phyloP scores from a whole-genome alignment of 2,888 invertebrate species.

The Sialis lutaria region DNA sequence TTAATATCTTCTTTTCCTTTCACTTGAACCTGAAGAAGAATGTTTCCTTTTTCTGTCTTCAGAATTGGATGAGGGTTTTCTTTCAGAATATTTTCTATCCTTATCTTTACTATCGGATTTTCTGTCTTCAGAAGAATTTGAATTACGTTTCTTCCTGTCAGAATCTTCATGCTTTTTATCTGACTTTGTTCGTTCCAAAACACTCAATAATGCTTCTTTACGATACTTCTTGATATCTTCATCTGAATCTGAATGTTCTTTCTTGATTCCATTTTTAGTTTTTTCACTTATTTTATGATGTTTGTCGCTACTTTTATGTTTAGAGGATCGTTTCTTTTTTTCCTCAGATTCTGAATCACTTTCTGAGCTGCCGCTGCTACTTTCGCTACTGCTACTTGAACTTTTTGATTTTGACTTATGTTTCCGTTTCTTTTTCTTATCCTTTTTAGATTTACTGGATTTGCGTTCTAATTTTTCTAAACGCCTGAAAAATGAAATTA shows the following conservation, averaged over 20 bases:
- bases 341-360: slow-evolving; percentile 11
- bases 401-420: neutral
- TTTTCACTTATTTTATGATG: slow-evolving; percentile 10
- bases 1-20: too few relatives aligned
- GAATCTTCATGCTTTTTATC: neutral
- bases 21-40: too few relatives aligned
- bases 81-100: neutral
- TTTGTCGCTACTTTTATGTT: slow-evolving; percentile 8
- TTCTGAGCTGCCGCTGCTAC: neutral
- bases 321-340: slow-evolving; percentile 8
- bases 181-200: neutral
- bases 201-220: neutral
- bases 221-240: neutral
- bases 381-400: slow-evolving; percentile 1
- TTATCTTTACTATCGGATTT: neutral
- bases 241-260: neutral
- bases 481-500: slow-evolving; percentile 30
- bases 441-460: slow-evolving; percentile 24
- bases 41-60: too few relatives aligned
- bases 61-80: too few relatives aligned
- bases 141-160: too few relatives aligned
- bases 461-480: slow-evolving; percentile 48
- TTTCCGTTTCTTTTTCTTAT: slow-evolving; percentile 12
- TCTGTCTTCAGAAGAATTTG: neutral
- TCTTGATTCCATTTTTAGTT: slow-evolving; percentile 8